These are phyloP conservation scores for Syrmaticus mikado DNA, from an alignment of 2,113 vertebrate genomes.

Conservation along the genomic window DNA sequence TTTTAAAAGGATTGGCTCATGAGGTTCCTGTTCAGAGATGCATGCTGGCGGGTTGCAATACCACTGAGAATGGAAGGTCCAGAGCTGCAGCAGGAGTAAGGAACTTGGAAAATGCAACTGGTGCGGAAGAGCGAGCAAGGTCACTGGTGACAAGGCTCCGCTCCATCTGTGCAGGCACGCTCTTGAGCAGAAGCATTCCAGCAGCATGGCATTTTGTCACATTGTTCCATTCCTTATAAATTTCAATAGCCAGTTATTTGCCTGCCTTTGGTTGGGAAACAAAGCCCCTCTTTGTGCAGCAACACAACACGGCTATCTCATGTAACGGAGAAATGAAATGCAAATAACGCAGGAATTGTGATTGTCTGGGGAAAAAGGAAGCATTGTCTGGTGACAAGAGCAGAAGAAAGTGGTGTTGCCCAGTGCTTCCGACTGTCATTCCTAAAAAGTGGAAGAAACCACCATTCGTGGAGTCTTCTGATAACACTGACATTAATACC, in stretches of 20 bases:
- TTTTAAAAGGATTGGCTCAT: background rate
- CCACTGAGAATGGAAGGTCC: slow-evolving; percentile 48
- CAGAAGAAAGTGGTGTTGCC: background rate
- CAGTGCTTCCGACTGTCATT: background rate
- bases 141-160: slow-evolving; percentile 63
- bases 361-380: slow-evolving; percentile 33
- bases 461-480: background rate
- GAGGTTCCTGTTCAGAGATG: slow-evolving; percentile 32
- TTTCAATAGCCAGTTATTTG: slow-evolving; percentile 48
- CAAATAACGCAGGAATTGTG: slow-evolving; percentile 9
- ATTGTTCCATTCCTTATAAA: slow-evolving; percentile 17
- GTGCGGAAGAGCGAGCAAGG: slow-evolving; percentile 70
- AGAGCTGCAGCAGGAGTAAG: slow-evolving; percentile 29
- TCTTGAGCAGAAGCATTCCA: slow-evolving; percentile 57
- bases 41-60: slow-evolving; percentile 24
- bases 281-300: slow-evolving; percentile 48
- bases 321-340: slow-evolving; percentile 49
- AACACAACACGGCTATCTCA: background rate
- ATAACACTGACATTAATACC: background rate
- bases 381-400: background rate
- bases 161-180: slow-evolving; percentile 66
- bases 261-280: slow-evolving; percentile 36
- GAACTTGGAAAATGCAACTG: slow-evolving; percentile 63
- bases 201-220: slow-evolving; percentile 29
- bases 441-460: background rate